phyloP scores from a whole-genome alignment of 1,140 invertebrate genomes.

The Lepidurus arcticus region DNA sequence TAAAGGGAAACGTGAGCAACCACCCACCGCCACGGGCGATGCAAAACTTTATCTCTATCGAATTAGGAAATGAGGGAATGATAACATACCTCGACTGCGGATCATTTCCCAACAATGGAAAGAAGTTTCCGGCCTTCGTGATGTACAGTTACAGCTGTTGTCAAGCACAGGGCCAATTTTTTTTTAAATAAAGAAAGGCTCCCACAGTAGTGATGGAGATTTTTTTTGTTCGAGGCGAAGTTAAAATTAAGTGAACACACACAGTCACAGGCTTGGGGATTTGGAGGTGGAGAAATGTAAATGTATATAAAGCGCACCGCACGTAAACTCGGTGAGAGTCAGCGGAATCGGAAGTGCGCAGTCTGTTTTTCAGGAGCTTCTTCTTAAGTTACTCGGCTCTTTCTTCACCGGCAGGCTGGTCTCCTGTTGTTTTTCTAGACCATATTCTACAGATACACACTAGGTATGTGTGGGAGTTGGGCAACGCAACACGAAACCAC shows the following conservation, averaged over 20 bases:
- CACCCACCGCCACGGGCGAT: not conserved
- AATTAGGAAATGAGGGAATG: not conserved
- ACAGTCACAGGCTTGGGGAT: not conserved
- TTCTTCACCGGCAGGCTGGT: not conserved
- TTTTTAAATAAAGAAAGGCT: not conserved
- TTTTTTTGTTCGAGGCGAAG: not conserved
- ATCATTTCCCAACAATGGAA: not conserved
- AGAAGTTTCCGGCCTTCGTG: not conserved
- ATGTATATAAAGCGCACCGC: conserved; percentile 12
- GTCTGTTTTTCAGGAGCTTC: conserved; percentile 14
- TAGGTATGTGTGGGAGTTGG: not conserved
- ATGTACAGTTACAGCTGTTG: conserved; percentile 5
- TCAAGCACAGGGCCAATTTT: not conserved
- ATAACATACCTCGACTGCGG: not conserved
- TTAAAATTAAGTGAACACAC: not conserved
- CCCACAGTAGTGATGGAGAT: not conserved
- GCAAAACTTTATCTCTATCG: not conserved
- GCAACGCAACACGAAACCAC: conserved; percentile 16
- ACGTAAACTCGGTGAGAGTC: conserved; percentile 17
- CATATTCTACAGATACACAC: not conserved
- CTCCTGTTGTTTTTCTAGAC: not conserved
- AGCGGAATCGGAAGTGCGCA: conserved; percentile 12
- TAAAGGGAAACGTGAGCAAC: not conserved
- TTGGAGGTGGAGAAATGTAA: conserved; percentile 1
- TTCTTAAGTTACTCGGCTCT: not conserved